Base-by-base conservation (phyloP, 2,797 vertebrate genomes). In the Calcarius lapponicus region DNA sequence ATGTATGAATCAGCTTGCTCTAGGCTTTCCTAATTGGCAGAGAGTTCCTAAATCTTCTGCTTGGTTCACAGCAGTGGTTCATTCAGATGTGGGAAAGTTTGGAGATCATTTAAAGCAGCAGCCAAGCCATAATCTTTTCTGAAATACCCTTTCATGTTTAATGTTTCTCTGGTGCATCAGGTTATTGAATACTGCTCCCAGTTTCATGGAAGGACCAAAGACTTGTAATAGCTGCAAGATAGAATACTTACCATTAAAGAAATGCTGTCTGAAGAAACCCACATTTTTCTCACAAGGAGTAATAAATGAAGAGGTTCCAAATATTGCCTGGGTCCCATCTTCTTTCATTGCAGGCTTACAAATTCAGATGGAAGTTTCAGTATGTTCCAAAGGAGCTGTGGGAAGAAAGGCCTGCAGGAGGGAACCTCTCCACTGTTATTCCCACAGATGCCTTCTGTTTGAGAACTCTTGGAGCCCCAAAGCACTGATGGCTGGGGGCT, bases 1-100 rank as follows among this genome's bases (percentile, higher is more conserved):
- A 38, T 88, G 9, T 36, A 53, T 92, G 97, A 97, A 91, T 94
- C 92, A 94, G 89, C 91, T 96, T 88, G 96, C 93, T 80, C 18
- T n/a, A 62, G 80, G 89, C 93, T 93, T 93, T 58, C 76, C 86
- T 91, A n/a, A 92, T 85, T 93, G 85, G 88, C 92, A 95, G 3
- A 83, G 76, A 11, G 17, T 67, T 88, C 95, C 88, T 90, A 26
- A 96, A 32, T 48, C 67, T 76, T 85, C 73, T 92, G 28, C 69
- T 86, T 93, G 70, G 62, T 81, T 92, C 90, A 56, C 40, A 50
- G 31, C 28, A 53, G 54, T 80, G 25, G 38, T 66, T 82, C 1
- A 22, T 79, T 92, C 67, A 93, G 50, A 75, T 86, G 86, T 91
- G 81, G 81, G 81, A 76, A 84, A 84, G 43, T 29, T 20, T 40